Conservation (phyloP, 2,113 vertebrate species). For the Mustela nigripes region DNA sequence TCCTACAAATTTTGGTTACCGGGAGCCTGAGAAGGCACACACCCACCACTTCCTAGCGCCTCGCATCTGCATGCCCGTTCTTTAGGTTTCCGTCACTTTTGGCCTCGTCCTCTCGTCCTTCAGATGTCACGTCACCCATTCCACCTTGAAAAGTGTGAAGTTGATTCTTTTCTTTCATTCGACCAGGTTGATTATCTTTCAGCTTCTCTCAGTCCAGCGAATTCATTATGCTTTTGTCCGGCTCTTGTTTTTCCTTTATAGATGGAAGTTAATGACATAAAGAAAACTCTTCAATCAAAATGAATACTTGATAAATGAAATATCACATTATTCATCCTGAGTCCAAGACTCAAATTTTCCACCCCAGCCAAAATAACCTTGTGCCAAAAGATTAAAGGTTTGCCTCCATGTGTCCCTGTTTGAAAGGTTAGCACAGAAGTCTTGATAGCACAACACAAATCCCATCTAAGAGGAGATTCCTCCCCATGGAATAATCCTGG, state of each 20-base stretch:
- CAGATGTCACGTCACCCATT: background rate
- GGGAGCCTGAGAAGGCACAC: background rate
- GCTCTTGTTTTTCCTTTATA: conserved; percentile 83
- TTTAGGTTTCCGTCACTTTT: background rate
- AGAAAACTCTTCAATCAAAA: conserved; percentile 97
- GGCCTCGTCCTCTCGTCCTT: background rate
- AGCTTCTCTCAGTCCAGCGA: background rate
- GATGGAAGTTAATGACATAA: conserved; percentile 99
- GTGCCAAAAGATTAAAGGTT: conserved; percentile 96
- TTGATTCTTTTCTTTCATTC: conserved; percentile 19
- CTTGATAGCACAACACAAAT: conserved; percentile 90
- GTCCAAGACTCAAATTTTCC: conserved; percentile 88
- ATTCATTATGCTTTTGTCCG: conserved; percentile 41
- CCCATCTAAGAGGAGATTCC: conserved; percentile 85
- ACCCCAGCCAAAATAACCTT: conserved; percentile 93
- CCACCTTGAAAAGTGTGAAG: background rate
- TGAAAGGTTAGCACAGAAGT: conserved; percentile 90
- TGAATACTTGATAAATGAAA: conserved; percentile 89
- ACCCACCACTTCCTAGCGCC: background rate
- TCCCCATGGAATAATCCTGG: conserved; percentile 82
- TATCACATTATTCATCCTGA: conserved; percentile 87
- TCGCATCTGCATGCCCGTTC: background rate
- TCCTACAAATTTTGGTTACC: background rate
- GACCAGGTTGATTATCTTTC: conserved; percentile 21
- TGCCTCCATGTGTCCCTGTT: conserved; percentile 89